These are phyloP conservation scores for Drosophila kuntzei DNA, from an alignment of 2,888 invertebrate species.

Conservation along the genomic window DNA sequence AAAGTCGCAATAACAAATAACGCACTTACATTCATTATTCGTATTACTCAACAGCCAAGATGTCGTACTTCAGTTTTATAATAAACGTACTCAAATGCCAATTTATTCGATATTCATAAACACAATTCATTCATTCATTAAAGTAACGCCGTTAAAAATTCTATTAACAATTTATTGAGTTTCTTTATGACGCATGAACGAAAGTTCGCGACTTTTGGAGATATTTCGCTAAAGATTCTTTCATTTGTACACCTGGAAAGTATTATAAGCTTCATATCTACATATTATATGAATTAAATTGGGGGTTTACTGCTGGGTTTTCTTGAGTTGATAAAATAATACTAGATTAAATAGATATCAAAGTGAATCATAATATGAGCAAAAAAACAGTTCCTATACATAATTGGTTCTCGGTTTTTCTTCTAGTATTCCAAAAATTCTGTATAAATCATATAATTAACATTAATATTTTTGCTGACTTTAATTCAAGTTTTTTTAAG, in stretches of 20 bases:
- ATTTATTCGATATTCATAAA: conserved; percentile 12
- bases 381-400: too few relatives aligned
- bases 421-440: too few relatives aligned
- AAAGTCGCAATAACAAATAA: conserved; percentile 15
- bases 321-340: neutral
- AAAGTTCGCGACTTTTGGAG: neutral
- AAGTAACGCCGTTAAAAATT: conserved; percentile 16
- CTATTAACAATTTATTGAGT: conserved; percentile 29
- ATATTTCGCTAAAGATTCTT: neutral
- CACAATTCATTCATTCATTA: conserved; percentile 32
- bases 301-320: neutral
- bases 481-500: neutral
- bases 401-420: too few relatives aligned
- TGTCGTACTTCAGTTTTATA: conserved; percentile 8
- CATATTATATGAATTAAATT: neutral
- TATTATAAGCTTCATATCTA: too few relatives aligned
- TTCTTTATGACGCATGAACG: conserved; percentile 16
- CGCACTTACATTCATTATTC: conserved; percentile 5
- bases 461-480: neutral
- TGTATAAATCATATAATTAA: neutral
- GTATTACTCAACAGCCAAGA: conserved; percentile 9
- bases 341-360: neutral
- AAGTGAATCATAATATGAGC: neutral
- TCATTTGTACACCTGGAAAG: neutral
- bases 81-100: conserved; percentile 8